Percentiles rank a stretch among this genome's conserved stretches.
phyloP scores from a whole-genome alignment of 1,140 invertebrate species.

The Pectinophora gossypiella region DNA sequence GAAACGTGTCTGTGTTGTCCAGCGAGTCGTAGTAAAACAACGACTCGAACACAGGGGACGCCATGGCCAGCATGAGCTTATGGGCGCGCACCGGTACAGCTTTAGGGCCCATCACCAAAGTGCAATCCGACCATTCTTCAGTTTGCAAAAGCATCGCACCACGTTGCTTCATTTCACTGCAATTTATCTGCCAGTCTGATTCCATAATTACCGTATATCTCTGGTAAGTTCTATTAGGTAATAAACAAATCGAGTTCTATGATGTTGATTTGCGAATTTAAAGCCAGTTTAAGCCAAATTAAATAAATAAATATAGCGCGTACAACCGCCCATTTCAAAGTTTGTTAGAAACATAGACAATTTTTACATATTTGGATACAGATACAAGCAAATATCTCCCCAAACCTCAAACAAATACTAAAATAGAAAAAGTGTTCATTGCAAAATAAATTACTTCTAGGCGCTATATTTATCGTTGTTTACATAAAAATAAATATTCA shows the following conservation, averaged over 20 bases:
- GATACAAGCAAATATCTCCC: no score
- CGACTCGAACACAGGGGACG: neutral
- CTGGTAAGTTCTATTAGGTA: neutral
- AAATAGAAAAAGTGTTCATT: no score
- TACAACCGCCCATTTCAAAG: neutral
- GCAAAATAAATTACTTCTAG: no score
- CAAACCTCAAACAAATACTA: no score
- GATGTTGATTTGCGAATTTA: no score
- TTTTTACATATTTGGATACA: no score
- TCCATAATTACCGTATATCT: neutral
- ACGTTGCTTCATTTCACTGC: neutral
- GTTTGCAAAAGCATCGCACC: neutral
- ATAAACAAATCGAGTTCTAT: neutral
- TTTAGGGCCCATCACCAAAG: neutral
- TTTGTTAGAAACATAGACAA: constrained; percentile 18
- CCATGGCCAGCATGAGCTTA: neutral
- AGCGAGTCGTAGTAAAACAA: neutral
- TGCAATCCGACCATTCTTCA: neutral
- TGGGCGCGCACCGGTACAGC: neutral
- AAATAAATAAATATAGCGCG: neutral
- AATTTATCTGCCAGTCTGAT: neutral
- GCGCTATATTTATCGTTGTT: no score
- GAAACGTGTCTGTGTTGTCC: neutral
- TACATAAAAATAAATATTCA: no score
- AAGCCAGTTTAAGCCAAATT: no score